Evolutionary conservation across 2,797 vertebrate species (phyloP), one percentile per base, ranked within the genome.

Genomic region (Diglossa cyanea): DNA sequence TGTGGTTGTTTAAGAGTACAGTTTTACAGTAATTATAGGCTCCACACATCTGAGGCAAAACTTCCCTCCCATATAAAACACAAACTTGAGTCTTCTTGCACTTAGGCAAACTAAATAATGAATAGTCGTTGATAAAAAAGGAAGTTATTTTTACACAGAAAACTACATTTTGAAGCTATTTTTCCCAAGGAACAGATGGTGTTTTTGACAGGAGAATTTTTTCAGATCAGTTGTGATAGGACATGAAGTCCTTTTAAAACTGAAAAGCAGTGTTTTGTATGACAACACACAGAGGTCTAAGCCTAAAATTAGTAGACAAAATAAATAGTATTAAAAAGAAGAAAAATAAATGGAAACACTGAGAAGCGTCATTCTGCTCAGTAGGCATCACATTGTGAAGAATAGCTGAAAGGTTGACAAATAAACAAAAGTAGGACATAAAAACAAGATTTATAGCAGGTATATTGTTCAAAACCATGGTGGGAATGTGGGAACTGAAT

Each of bases 191-290:
- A 42, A 33, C 10, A 57, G 4, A 26, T 75, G 17, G 11, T 74
- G 13, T 39, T 21, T 71, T 61, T 79, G 40, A 78, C 8, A 51
- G 9, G 13, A 47, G 13, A 66, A 15, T 44, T 40, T 79, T 40
- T 75, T 83, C 26, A 50, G 8, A 54, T 82, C 7, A 28, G 11
- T 30, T 45, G 30, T 54, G 20, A 10, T 45, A 42, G 9, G 20
- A 89, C 20, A 42, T 13, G 4, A 79, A 67, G 6, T 25, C 8
- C 11, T 66, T 37, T 57, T 9, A 24, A 60, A 89, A 83, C 33
- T 28, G 1, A 40, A 75, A 48, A 30, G 0, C 9, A 20, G 3
- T 25, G 3, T 3, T 72, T 37, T 87, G 1, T 17, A 42, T 48
- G 7, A 61, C 13, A 61, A 35, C 23, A 42, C 6, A 57, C 11